phyloP scores from a whole-genome alignment of 1,140 invertebrate species.

The Papilio aristodemus region DNA sequence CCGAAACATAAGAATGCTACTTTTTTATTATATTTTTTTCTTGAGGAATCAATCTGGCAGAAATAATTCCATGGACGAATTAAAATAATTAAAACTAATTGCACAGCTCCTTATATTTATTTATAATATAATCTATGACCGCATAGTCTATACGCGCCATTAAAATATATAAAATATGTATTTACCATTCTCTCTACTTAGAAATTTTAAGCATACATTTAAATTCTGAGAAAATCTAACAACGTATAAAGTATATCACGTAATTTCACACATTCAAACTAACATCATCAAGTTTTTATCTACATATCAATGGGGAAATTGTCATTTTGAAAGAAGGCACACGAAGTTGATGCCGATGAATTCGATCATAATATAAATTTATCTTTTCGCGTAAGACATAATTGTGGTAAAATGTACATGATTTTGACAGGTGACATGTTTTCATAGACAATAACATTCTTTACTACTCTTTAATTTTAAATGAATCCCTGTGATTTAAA shows the following conservation, averaged over 20 bases:
- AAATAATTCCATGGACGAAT: conserved; percentile 31
- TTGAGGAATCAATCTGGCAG: conserved; percentile 15
- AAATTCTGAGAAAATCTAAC: conserved; percentile 25
- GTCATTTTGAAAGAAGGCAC: conserved; percentile 7
- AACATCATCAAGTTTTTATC: background rate
- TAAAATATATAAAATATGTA: conserved; percentile 20
- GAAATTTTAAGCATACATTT: conserved; percentile 24
- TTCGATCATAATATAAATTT: background rate
- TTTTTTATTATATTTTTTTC: background rate
- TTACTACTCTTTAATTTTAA: no score
- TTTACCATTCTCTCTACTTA: conserved; percentile 5
- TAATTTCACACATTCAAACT: conserved; percentile 5
- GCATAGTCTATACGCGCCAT: background rate
- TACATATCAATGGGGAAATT: background rate
- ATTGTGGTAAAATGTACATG: no score
- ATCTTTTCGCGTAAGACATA: background rate
- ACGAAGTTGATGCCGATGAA: background rate
- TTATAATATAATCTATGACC: conserved; percentile 27
- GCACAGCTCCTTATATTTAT: conserved; percentile 29
- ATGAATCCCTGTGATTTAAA: no score
- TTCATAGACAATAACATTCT: no score
- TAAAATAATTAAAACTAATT: conserved; percentile 33
- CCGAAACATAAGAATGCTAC: background rate
- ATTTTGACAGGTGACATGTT: no score
- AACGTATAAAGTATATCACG: conserved; percentile 18